phyloP scores from a whole-genome alignment of 2,797 vertebrate genomes.

The Eremophila alpestris region DNA sequence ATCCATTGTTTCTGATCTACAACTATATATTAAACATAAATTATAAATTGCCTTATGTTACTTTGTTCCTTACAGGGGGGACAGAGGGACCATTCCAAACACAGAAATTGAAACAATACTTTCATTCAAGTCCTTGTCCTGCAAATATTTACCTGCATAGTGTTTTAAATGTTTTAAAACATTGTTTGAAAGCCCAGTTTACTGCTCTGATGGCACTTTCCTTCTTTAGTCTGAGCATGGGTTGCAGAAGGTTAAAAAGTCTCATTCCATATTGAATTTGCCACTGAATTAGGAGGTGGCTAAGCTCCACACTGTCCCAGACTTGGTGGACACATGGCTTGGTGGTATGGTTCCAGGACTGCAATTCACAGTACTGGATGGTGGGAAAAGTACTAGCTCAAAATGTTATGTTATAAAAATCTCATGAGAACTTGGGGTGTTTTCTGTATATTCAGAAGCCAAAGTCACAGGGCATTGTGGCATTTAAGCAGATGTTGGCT shows the following conservation, averaged over 20 bases:
- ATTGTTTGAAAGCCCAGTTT: not conserved
- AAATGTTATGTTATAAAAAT: not conserved
- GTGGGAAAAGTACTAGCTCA: not conserved
- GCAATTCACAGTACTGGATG: not conserved
- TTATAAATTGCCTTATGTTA: not conserved
- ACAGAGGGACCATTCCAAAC: not conserved
- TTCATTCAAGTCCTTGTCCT: not conserved
- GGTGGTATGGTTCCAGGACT: not conserved
- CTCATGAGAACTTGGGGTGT: not conserved
- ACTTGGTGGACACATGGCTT: fast-evolving
- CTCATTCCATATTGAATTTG: not conserved
- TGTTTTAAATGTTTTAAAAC: not conserved
- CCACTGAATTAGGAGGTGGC: not conserved
- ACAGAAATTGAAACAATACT: not conserved
- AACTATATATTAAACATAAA: not conserved
- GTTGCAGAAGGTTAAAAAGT: not conserved
- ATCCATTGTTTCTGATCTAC: not conserved
- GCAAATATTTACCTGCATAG: not conserved
- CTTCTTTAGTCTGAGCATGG: not conserved
- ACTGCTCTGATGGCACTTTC: not conserved
- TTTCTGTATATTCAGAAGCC: not conserved
- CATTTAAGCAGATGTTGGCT: slow-evolving; percentile 9
- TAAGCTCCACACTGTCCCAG: not conserved
- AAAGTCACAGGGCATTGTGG: not conserved
- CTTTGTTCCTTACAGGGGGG: not conserved